Evolutionary conservation across 1,140 invertebrate species (phyloP).

Genomic region (Zaprionus davidi): DNA sequence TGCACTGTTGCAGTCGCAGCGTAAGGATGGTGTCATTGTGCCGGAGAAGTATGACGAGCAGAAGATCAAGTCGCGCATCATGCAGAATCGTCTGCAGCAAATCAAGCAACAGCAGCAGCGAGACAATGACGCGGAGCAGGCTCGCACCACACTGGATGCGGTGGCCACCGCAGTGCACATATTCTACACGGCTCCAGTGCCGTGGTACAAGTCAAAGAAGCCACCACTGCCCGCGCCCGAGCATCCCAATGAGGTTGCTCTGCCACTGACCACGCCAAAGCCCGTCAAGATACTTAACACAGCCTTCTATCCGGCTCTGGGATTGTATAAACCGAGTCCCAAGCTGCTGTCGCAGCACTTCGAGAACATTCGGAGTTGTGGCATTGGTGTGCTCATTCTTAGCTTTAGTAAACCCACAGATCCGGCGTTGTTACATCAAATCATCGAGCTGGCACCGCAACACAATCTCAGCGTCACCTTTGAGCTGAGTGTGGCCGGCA

Average conservation of each 20-base stretch:
- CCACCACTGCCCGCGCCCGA: constrained; percentile 51
- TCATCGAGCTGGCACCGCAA: constrained; percentile 69
- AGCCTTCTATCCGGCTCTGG: constrained; percentile 78
- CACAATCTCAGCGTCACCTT: constrained; percentile 79
- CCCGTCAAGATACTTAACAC: constrained; percentile 72
- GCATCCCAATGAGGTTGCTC: constrained; percentile 63
- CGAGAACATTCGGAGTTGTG: constrained; percentile 76
- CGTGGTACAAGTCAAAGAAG: constrained; percentile 81
- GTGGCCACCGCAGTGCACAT: constrained; percentile 75
- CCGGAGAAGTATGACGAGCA: constrained; percentile 83
- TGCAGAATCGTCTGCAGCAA: constrained; percentile 74
- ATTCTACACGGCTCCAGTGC: constrained; percentile 77
- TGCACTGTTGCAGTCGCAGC: constrained; percentile 55
- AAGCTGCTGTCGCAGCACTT: constrained; percentile 75
- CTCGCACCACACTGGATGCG: constrained; percentile 60
- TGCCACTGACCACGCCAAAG: constrained; percentile 57
- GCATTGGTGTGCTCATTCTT: constrained; percentile 77
- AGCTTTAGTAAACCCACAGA: constrained; percentile 56
- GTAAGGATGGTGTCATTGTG: constrained; percentile 73
- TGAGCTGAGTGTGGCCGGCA: constrained; percentile 71
- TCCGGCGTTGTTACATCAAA: constrained; percentile 62
- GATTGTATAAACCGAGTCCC: constrained; percentile 76
- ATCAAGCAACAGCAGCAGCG: constrained; percentile 70
- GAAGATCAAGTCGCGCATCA: constrained; percentile 77
- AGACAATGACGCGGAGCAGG: constrained; percentile 56